Evolutionary conservation across 1,140 invertebrate species (phyloP).

Genomic region (Papilio polyxenes): DNA sequence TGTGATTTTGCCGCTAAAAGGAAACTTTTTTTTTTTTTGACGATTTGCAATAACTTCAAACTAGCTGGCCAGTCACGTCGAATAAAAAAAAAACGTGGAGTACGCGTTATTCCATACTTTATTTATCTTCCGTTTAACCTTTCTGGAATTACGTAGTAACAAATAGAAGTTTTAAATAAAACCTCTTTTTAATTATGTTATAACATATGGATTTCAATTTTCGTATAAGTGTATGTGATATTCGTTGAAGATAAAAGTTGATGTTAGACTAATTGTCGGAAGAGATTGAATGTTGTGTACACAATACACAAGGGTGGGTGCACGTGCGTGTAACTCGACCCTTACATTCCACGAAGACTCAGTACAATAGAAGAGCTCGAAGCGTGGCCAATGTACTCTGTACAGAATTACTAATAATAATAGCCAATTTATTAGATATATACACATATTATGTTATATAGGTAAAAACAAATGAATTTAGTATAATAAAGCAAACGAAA

Average conservation of each 20-base stretch:
- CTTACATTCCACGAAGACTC: constrained; percentile 4
- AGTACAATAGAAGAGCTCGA: background rate
- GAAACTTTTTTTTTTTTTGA: no score
- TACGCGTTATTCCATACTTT: no score
- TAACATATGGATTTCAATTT: background rate
- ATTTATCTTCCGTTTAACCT: background rate
- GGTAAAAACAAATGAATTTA: no score
- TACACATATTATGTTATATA: background rate
- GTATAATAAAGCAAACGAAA: no score
- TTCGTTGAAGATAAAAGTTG: background rate
- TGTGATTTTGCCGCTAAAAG: background rate
- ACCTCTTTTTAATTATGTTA: background rate
- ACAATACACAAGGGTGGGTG: background rate
- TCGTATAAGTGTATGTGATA: no score
- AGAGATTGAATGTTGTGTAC: constrained; percentile 11
- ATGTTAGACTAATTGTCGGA: background rate
- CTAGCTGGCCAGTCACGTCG: no score
- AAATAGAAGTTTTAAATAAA: no score
- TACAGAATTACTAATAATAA: background rate
- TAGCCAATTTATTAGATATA: background rate
- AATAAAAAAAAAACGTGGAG: no score
- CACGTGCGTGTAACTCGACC: constrained; percentile 21
- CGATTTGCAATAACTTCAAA: no score
- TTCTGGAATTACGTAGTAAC: background rate
- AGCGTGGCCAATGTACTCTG: background rate